These are phyloP conservation scores for Gnatocerus cornutus DNA, from an alignment of 2,888 invertebrate genomes.

Conservation along the genomic window DNA sequence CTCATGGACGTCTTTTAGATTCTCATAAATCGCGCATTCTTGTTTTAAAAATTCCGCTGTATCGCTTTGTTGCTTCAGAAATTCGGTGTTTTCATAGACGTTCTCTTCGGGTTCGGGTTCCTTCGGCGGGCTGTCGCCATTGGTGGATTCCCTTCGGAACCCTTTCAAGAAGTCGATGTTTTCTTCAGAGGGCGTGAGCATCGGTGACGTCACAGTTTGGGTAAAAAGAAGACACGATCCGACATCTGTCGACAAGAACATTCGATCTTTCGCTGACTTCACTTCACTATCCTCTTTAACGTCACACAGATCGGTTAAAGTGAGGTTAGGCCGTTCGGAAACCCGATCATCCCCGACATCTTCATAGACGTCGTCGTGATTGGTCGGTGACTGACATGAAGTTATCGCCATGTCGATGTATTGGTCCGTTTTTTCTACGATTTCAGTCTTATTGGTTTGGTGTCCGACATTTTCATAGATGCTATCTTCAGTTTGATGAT, in stretches of 20 bases:
- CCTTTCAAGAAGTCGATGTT: slow-evolving; percentile 70
- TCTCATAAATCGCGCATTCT: slow-evolving; percentile 50
- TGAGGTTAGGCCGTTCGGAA: slow-evolving; percentile 51
- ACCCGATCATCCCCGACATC: slow-evolving; percentile 38
- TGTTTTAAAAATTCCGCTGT: slow-evolving; percentile 54
- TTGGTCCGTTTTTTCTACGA: slow-evolving; percentile 57
- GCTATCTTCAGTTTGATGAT: slow-evolving; percentile 38
- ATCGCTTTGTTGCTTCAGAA: slow-evolving; percentile 49
- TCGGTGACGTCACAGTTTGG: slow-evolving; percentile 70
- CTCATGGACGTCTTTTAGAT: slow-evolving; percentile 50
- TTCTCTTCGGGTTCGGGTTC: slow-evolving; percentile 52
- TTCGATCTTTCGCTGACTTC: slow-evolving; percentile 67
- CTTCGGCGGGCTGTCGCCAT: slow-evolving; percentile 16
- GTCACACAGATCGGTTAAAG: slow-evolving; percentile 48
- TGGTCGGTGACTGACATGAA: slow-evolving; percentile 5
- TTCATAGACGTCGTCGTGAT: slow-evolving; percentile 46
- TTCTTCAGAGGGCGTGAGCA: slow-evolving; percentile 71
- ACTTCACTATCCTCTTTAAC: slow-evolving; percentile 46
- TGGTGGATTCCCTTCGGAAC: slow-evolving; percentile 57
- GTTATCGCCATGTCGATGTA: slow-evolving; percentile 54
- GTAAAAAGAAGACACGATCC: slow-evolving; percentile 69
- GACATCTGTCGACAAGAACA: slow-evolving; percentile 69
- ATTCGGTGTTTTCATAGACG: slow-evolving; percentile 59
- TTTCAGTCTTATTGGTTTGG: slow-evolving; percentile 60
- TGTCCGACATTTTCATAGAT: slow-evolving; percentile 60